phyloP scores from a whole-genome alignment of 2,888 invertebrate genomes.

The Poecilus cupreus region DNA sequence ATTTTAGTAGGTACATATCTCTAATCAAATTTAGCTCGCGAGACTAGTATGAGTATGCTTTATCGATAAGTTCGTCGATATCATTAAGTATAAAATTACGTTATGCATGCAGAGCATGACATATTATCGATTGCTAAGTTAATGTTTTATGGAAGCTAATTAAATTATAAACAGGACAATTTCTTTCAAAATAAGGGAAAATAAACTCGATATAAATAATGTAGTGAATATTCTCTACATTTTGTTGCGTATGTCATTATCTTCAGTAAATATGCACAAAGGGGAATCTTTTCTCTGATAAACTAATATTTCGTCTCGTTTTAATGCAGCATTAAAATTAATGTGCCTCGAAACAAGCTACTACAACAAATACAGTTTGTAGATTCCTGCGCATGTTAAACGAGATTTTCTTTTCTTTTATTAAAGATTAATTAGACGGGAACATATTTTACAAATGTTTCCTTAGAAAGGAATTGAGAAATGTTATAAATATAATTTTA shows the following conservation, averaged over 20 bases:
- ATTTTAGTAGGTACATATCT: background rate
- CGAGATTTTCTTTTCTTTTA: no score
- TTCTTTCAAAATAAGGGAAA: background rate
- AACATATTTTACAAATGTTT: no score
- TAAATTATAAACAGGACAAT: background rate
- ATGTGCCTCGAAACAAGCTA: no score
- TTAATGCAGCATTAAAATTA: background rate
- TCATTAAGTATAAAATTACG: background rate
- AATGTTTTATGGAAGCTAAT: slow-evolving; percentile 5
- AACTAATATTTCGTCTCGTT: background rate
- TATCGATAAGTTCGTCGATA: background rate
- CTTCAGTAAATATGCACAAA: background rate
- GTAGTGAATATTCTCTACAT: background rate
- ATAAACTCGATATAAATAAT: background rate
- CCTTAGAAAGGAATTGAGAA: no score
- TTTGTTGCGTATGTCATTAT: background rate
- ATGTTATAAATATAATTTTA: no score
- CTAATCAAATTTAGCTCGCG: background rate
- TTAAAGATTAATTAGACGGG: no score
- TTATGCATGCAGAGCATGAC: slow-evolving; percentile 3
- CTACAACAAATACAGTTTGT: no score
- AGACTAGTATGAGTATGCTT: background rate
- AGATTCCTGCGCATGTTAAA: no score
- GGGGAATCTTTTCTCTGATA: background rate
- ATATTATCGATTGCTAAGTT: background rate